These are phyloP conservation scores for Sciurus niger DNA, from an alignment of 2,113 vertebrate genomes.

Conservation along the genomic window DNA sequence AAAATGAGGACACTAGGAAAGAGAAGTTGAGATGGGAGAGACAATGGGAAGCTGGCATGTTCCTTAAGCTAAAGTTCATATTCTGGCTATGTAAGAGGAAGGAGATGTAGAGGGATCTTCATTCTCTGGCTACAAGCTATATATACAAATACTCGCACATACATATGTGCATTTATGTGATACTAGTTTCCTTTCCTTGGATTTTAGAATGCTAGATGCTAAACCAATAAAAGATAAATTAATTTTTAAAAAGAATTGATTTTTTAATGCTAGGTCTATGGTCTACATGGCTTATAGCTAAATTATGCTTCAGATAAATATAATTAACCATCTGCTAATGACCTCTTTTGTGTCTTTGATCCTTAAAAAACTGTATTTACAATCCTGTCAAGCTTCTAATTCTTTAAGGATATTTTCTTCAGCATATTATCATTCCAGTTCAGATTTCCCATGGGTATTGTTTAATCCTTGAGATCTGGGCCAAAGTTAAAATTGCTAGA, in stretches of 20 bases:
- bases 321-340: conserved; percentile 26
- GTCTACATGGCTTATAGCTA: neutral
- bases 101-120: neutral
- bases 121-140: neutral
- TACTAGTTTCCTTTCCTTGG: neutral
- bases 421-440: neutral
- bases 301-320: conserved; percentile 45
- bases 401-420: neutral
- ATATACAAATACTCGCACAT: neutral
- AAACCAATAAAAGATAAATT: too few species aligned
- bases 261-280: conserved; percentile 23
- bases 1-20: conserved; percentile 44
- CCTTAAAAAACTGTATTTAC: conserved; percentile 30
- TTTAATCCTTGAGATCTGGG: conserved; percentile 28
- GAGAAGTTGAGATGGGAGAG: neutral
- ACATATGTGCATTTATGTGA: too few species aligned
- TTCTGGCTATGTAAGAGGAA: neutral
- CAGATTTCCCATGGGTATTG: neutral
- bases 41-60: neutral
- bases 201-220: neutral
- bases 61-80: neutral
- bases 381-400: neutral
- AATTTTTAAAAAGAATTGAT: neutral
- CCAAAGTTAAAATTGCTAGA: conserved; percentile 35
- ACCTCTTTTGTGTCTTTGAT: neutral